Evolutionary conservation across 2,113 vertebrate genomes (phyloP), one percentile per base, ranked within the genome.

Genomic region (Zeus faber): DNA sequence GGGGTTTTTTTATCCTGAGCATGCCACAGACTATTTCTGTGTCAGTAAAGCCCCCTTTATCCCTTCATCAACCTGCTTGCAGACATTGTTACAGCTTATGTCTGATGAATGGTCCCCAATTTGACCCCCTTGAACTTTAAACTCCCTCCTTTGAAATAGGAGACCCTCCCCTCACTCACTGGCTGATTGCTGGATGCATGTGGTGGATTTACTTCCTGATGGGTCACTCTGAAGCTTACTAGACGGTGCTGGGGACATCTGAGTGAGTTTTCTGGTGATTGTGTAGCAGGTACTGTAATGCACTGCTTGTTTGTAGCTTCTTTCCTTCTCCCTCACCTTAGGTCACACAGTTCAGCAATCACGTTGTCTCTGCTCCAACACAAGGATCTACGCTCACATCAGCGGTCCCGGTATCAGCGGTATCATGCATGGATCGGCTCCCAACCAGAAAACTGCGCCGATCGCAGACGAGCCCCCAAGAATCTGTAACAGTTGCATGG

Each of bases 91-190:
- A 27, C 48, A 47, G n/a, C 23, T 58, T 4, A 58, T 31, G 18
- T 58, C 55, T 8, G 43, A 58, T 18, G 41, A 33, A 9, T 46
- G 27, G 13, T 58, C 44, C 11, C 40, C 40, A 11, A 41, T 31
- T 41, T 55, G 52, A 7, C 58, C 58, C 2, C 49, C 58, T 24
- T 62, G 53, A 10, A 64, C 17, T 23, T 57, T 56, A 57, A 65
- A 65, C 22, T 65, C 31, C 4, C 62, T 22, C 6, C 62, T n/a
- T 3, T 31, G 53, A 2, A 58, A 27, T 23, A 2, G 46, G 46
- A 48, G 23, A 48, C 13, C 46, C n/a, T 26, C 23, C 6, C n/a
- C 2, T 48, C 43, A 16, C 14, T 4, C 1, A 3, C 24, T 6
- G 13, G 46, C 13, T 48, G 24, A 26, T 16, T 11, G 16, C 9